These are phyloP conservation scores for Eristalis arbustorum DNA, from an alignment of 2,888 invertebrate species.

Conservation along the genomic window DNA sequence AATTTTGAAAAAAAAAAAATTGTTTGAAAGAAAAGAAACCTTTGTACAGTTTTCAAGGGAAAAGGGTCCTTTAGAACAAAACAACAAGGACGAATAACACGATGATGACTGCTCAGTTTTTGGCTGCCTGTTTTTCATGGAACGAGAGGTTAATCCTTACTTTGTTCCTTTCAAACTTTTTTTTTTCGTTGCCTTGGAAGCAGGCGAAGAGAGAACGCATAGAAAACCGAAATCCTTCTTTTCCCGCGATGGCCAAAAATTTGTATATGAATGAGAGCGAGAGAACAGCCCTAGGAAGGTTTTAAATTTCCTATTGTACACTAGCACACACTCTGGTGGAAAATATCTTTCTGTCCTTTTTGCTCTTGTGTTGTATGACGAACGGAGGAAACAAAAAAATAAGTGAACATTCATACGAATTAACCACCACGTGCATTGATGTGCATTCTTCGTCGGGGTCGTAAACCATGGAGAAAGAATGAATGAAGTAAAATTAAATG, in stretches of 20 bases:
- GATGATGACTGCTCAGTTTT: conserved; percentile 62
- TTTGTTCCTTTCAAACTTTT: conserved; percentile 25
- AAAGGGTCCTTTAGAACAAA: conserved; percentile 62
- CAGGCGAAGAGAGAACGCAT: not conserved
- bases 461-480: conserved; percentile 17
- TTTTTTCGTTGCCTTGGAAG: not conserved
- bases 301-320: conserved; percentile 66
- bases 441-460: conserved; percentile 55
- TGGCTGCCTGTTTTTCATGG: conserved; percentile 54
- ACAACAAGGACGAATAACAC: conserved; percentile 26
- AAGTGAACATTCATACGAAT: conserved; percentile 68
- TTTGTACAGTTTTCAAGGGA: conserved; percentile 48
- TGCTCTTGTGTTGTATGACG: conserved; percentile 15
- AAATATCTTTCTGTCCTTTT: not conserved
- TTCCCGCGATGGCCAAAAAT: conserved; percentile 60
- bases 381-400: not conserved
- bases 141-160: conserved; percentile 65
- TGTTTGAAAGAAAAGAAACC: conserved; percentile 24
- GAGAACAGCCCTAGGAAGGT: conserved; percentile 45
- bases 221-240: conserved; percentile 38
- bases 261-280: conserved; percentile 54
- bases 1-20: conserved; percentile 47
- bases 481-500: conserved; percentile 58
- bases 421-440: conserved; percentile 65
- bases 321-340: not conserved